Percentiles rank a stretch among this genome's conserved stretches.
phyloP scores from a whole-genome alignment of 2,888 invertebrate species.

The Eucera pruinosa region DNA sequence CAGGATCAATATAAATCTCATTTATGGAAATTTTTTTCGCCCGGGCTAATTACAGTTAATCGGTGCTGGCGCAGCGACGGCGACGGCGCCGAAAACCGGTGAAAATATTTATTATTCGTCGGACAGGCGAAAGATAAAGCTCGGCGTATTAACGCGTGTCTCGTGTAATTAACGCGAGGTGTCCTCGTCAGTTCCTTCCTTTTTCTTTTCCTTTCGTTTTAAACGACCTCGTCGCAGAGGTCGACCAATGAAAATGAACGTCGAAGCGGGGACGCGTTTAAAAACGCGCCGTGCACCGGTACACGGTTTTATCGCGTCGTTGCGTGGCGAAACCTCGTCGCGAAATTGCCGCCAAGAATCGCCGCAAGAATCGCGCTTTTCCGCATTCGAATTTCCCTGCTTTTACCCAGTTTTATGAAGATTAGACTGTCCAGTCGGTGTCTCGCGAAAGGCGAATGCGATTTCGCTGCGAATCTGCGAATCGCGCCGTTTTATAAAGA shows the following conservation, averaged over 20 bases:
- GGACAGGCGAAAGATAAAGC: conserved; percentile 17
- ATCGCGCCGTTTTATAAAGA: conserved; percentile 26
- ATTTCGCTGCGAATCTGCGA: neutral
- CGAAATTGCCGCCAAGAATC: conserved; percentile 21
- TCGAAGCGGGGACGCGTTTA: conserved; percentile 40
- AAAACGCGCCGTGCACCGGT: no score
- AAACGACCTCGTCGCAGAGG: conserved; percentile 9
- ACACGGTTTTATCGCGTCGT: conserved; percentile 42
- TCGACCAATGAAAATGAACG: conserved; percentile 33
- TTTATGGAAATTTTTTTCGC: neutral
- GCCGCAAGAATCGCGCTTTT: conserved; percentile 13
- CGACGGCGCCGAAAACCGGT: conserved; percentile 1
- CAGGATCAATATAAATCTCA: conserved; percentile 5
- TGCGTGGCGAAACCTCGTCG: conserved; percentile 8
- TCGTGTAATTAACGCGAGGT: conserved; percentile 38
- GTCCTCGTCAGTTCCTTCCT: conserved; percentile 22
- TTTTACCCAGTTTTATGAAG: conserved; percentile 49
- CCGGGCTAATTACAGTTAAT: conserved; percentile 31
- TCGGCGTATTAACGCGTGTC: conserved; percentile 41
- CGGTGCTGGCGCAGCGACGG: neutral
- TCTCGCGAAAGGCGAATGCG: conserved; percentile 21
- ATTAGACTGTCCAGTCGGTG: conserved; percentile 53
- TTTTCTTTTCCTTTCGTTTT: no score
- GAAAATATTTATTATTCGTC: conserved; percentile 31
- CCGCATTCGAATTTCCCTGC: conserved; percentile 36